Percentiles rank a stretch among this genome's conserved stretches.
phyloP scores from a whole-genome alignment of 2,113 vertebrate species.

The Paradoxurus hermaphroditus region DNA sequence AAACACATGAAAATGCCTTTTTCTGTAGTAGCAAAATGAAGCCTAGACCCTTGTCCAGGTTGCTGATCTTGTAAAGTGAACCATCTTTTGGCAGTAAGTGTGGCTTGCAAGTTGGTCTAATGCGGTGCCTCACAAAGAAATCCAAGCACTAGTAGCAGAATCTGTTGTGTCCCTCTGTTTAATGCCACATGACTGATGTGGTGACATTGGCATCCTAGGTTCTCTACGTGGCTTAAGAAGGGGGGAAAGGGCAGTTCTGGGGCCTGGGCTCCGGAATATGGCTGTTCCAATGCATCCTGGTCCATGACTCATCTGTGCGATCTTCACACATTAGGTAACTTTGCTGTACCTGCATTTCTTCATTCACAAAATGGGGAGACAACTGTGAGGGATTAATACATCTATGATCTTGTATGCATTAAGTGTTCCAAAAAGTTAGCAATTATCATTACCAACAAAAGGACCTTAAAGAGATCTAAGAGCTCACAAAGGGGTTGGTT shows the following conservation, averaged over 20 bases:
- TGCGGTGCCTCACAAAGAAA: background rate
- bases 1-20: background rate
- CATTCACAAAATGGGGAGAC: background rate
- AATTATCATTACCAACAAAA: background rate
- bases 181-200: too few species aligned
- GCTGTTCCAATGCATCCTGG: background rate
- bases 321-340: background rate
- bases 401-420: background rate
- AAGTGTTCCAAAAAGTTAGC: background rate
- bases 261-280: background rate
- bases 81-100: background rate
- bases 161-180: fast-evolving
- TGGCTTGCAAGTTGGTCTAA: background rate
- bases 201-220: background rate
- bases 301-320: fast-evolving
- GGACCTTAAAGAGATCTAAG: background rate
- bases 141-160: background rate
- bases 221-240: fast-evolving
- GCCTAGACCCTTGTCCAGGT: background rate
- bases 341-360: background rate
- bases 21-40: background rate
- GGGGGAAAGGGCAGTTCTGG: fast-evolving
- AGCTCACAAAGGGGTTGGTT: background rate
- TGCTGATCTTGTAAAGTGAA: background rate
- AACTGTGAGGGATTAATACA: background rate